Evolutionary conservation across 2,797 vertebrate genomes (phyloP).

Genomic region (Macroramphosus scolopax): DNA sequence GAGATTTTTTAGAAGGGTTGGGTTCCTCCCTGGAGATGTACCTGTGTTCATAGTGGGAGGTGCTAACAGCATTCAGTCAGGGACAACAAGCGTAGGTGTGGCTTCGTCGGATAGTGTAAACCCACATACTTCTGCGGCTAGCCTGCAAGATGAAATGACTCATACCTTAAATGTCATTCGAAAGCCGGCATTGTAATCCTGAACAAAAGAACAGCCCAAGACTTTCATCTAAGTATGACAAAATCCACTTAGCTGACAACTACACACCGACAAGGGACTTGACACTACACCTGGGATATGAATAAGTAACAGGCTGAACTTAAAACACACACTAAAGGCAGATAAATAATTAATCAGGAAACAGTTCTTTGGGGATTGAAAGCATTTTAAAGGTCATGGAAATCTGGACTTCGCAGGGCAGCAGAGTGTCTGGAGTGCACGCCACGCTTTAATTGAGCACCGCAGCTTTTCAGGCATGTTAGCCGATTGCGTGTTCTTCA

Average conservation of each 20-base stretch:
- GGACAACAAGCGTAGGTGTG: constrained; percentile 52
- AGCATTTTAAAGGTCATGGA: constrained; percentile 29
- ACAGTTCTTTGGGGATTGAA: constrained; percentile 22
- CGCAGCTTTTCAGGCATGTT: too few relatives aligned
- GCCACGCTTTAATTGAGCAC: too few relatives aligned
- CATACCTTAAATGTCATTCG: constrained; percentile 17
- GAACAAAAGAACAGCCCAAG: too few relatives aligned
- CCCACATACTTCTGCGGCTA: constrained; percentile 22
- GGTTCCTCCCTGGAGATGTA: constrained; percentile 54
- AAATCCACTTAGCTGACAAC: constrained; percentile 23
- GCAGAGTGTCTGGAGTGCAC: too few relatives aligned
- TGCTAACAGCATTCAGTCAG: constrained; percentile 36
- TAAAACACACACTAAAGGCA: constrained; percentile 31
- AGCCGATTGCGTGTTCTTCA: too few relatives aligned
- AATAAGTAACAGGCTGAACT: constrained; percentile 41
- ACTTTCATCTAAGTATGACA: too few relatives aligned
- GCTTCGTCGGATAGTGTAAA: constrained; percentile 30
- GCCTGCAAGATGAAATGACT: constrained; percentile 34
- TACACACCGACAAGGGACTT: constrained; percentile 43
- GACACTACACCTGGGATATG: constrained; percentile 39
- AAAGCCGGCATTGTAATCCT: too few relatives aligned
- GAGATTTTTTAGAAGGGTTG: constrained; percentile 47
- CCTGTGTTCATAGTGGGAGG: constrained; percentile 46
- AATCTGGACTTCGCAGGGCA: constrained; percentile 29
- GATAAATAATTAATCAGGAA: constrained; percentile 49